Evolutionary conservation across 2,797 vertebrate species (phyloP), one percentile per base, ranked within the genome.

Genomic region (Nannoperca obscura): DNA sequence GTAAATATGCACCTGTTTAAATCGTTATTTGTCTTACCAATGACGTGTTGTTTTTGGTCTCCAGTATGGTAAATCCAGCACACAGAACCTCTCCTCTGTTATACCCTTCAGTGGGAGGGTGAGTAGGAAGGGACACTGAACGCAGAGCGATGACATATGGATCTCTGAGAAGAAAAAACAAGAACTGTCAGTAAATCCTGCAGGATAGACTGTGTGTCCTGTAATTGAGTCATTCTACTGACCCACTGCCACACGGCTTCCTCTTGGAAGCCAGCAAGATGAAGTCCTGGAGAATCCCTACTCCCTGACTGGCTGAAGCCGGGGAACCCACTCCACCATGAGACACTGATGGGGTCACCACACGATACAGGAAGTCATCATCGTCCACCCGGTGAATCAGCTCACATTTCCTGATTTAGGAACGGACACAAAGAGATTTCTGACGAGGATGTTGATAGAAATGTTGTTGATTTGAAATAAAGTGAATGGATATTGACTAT

Each of bases 41-140:
- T 49, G 96, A 96, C 63, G 19, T 79, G 65, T 94, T 94, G 81
- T 95, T 91, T 0, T 91, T 93, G 57, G 96, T 93, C 0, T 94
- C 91, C 93, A 96, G 96, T 69, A 99, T 94, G 82, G 96, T 98
- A 83, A 99, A 98, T 5, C 98, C 97, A 0, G 97, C 97, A 92
- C 98, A 98, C 20, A 97, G 72, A 0, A 96, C 96, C 90, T 99
- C 97, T 5, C 96, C 96, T 0, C 97, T 93, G 0, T 93, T 95
- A 75, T 89, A 97, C 0, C 83, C 76, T 0, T 93, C 75, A 0
- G 59, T 90, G 61, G 96, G 91, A 0, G 92, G 93, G 61, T 96
- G 92, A 0, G 96, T 96, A 57, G 97, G 95, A 69, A 99, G 94
- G 0, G 96, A 94, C 75, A 99, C 97, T 0, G 98, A 99, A 14